Percentiles rank a stretch among this genome's conserved stretches.
These are phyloP conservation scores for Meganola albula DNA, from an alignment of 2,888 invertebrate species.

Conservation along the genomic window DNA sequence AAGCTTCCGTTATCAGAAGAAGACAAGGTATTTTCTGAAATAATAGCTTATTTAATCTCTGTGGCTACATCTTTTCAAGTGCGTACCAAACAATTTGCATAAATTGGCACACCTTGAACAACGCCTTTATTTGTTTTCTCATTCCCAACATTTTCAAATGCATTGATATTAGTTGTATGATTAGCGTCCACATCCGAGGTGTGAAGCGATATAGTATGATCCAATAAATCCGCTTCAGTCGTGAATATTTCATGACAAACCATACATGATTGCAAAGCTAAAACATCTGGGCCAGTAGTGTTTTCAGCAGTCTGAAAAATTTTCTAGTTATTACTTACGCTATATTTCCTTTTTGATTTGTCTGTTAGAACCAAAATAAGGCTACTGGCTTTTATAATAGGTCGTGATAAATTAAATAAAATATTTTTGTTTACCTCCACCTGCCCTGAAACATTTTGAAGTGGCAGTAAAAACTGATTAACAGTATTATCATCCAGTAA, in stretches of 20 bases:
- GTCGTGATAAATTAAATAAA: too few relatives aligned
- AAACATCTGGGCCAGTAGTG: constrained; percentile 47
- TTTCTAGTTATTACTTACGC: too few relatives aligned
- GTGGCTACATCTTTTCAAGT: too few relatives aligned
- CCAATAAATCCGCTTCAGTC: constrained; percentile 59
- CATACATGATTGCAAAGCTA: constrained; percentile 62
- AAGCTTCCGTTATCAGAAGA: constrained; percentile 41
- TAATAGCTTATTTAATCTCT: constrained; percentile 6
- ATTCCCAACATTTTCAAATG: too few relatives aligned
- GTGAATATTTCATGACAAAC: constrained; percentile 69
- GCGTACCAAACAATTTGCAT: too few relatives aligned
- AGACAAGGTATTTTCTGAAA: constrained; percentile 40
- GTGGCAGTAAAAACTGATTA: constrained; percentile 62
- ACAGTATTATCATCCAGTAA: constrained; percentile 65
- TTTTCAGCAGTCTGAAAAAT: constrained; percentile 25
- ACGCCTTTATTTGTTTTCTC: too few relatives aligned
- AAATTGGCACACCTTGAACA: too few relatives aligned
- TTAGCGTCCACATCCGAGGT: too few relatives aligned
- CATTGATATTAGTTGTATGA: too few relatives aligned
- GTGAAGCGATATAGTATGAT: constrained; percentile 63
- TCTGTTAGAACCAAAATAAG: too few relatives aligned
- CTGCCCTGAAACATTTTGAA: constrained; percentile 39
- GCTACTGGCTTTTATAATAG: too few relatives aligned
- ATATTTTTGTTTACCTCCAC: constrained; percentile 44
- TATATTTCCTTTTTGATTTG: too few relatives aligned